A percentile compares a stretch with the other conserved stretches of the same genome.
Conservation (phyloP, 2,797 vertebrate species). For the Eidolon dupreanum region DNA sequence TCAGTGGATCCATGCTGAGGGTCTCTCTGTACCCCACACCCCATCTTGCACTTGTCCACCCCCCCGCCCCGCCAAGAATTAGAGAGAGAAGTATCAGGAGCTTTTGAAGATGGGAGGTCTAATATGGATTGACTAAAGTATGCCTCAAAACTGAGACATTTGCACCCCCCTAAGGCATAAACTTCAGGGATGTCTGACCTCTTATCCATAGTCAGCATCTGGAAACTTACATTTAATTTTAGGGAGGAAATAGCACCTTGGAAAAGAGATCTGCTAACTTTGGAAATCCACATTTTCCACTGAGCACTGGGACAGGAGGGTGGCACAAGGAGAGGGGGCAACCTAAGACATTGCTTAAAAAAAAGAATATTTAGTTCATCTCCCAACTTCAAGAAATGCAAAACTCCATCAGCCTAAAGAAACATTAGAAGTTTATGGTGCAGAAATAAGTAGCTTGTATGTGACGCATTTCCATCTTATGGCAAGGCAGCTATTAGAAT, state of each 20-base stretch:
- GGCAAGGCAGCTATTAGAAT: constrained; percentile 78
- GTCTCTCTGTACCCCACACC: neutral
- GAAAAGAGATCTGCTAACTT: constrained; percentile 39
- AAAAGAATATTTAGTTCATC: constrained; percentile 75
- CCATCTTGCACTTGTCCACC: neutral
- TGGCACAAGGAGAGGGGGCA: neutral
- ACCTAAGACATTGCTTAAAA: constrained; percentile 61
- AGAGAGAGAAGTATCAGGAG: neutral
- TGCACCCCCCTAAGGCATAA: neutral
- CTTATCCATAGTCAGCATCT: neutral
- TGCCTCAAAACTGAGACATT: neutral
- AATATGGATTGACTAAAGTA: neutral
- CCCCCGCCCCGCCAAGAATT: neutral
- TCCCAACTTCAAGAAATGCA: constrained; percentile 79
- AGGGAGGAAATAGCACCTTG: neutral
- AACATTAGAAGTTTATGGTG: constrained; percentile 87
- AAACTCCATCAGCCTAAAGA: constrained; percentile 83
- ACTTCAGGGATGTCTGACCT: neutral
- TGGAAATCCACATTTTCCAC: constrained; percentile 70
- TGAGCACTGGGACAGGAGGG: neutral
- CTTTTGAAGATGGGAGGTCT: neutral
- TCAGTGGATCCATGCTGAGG: neutral
- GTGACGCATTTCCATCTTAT: constrained; percentile 80
- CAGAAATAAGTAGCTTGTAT: constrained; percentile 85
- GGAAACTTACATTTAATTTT: neutral